Conservation (phyloP, 2,797 vertebrate genomes). For the Discoglossus pictus region DNA sequence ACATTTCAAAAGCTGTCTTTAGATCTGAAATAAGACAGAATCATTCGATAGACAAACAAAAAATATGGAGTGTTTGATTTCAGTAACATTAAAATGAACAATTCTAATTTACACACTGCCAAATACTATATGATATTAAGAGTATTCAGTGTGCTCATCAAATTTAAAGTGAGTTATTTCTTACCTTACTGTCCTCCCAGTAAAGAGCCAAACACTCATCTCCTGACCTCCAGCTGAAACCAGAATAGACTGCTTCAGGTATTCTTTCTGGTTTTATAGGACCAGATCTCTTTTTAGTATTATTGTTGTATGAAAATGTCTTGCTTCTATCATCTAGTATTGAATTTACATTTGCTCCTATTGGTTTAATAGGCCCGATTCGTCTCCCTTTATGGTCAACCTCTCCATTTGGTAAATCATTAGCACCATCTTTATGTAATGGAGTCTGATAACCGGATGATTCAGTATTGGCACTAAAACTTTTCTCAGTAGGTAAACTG, state of each 20-base stretch:
- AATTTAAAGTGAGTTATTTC: no score
- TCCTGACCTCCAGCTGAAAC: conserved; percentile 85
- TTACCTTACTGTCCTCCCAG: conserved; percentile 98
- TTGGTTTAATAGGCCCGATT: conserved; percentile 88
- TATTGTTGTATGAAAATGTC: conserved; percentile 74
- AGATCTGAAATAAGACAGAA: no score
- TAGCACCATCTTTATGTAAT: conserved; percentile 66
- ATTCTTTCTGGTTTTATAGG: conserved; percentile 84
- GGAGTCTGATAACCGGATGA: conserved; percentile 59
- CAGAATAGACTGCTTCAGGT: conserved; percentile 67
- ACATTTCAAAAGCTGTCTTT: no score
- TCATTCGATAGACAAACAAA: no score
- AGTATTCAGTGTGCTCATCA: no score
- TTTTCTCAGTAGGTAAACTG: conserved; percentile 73
- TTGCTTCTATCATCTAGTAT: conserved; percentile 74
- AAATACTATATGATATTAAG: no score
- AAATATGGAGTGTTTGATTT: no score
- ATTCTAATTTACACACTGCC: no score
- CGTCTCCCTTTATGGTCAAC: conserved; percentile 78
- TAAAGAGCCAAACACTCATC: conserved; percentile 95
- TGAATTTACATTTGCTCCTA: conserved; percentile 56
- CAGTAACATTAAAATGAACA: no score
- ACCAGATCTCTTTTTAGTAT: conserved; percentile 84
- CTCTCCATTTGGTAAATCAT: conserved; percentile 84
- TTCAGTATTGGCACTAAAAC: conserved; percentile 69